These are phyloP conservation scores for Pantala flavescens DNA, from an alignment of 1,140 invertebrate species.

Conservation along the genomic window DNA sequence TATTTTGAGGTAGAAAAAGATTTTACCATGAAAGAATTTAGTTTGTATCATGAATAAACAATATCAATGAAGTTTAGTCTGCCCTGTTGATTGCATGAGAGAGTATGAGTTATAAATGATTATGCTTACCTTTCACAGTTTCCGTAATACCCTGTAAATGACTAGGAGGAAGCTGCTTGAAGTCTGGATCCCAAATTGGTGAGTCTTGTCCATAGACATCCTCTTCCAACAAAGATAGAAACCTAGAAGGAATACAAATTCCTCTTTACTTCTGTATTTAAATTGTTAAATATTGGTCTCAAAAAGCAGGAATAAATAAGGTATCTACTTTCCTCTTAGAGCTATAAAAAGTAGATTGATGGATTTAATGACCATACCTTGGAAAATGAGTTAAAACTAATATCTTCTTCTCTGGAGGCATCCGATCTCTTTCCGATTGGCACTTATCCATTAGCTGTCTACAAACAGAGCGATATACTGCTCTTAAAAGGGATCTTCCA, in stretches of 20 bases:
- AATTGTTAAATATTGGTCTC: constrained; percentile 14
- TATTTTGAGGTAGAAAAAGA: too few species aligned
- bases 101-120: too few species aligned
- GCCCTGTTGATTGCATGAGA: too few species aligned
- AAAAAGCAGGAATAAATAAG: neutral
- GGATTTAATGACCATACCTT: constrained; percentile 34
- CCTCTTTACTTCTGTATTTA: neutral
- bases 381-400: constrained; percentile 54
- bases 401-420: constrained; percentile 74
- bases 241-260: constrained; percentile 39
- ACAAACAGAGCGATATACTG: constrained; percentile 82
- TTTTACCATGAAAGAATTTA: too few species aligned
- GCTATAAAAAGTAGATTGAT: constrained; percentile 11
- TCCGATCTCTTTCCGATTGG: constrained; percentile 72
- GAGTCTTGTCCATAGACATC: constrained; percentile 78
- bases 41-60: too few species aligned
- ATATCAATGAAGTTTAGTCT: too few species aligned
- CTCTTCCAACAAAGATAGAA: constrained; percentile 74
- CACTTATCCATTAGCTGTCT: constrained; percentile 84
- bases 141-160: constrained; percentile 43
- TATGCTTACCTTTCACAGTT: constrained; percentile 23
- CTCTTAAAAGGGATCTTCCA: constrained; percentile 70
- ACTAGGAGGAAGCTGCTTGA: constrained; percentile 58
- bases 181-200: constrained; percentile 88
- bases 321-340: neutral